Evolutionary conservation across 2,113 vertebrate genomes (phyloP).

Genomic region (Crotalus helleri): DNA sequence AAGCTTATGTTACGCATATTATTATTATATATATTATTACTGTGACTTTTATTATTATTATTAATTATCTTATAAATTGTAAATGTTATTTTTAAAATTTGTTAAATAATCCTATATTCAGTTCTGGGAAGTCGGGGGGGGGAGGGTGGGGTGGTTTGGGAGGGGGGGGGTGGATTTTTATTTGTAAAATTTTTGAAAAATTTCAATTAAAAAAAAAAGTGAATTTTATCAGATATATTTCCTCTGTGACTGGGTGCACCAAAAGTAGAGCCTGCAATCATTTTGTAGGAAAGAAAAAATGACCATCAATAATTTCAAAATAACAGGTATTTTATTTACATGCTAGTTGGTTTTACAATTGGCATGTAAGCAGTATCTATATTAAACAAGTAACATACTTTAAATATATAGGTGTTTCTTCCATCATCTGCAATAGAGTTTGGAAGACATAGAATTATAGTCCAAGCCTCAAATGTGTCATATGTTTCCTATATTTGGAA

Average conservation of each 20-base stretch:
- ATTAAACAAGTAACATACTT: background rate
- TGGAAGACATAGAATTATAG: background rate
- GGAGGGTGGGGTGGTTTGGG: too few relatives aligned
- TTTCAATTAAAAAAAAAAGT: too few relatives aligned
- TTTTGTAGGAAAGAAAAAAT: background rate
- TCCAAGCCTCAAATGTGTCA: background rate
- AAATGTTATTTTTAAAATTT: too few relatives aligned
- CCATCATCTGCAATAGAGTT: background rate
- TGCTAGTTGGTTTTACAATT: background rate
- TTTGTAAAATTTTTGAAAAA: too few relatives aligned
- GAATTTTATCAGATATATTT: background rate
- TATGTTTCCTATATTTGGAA: background rate
- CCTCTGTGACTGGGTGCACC: background rate
- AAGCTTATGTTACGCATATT: too few relatives aligned
- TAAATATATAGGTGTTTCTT: background rate
- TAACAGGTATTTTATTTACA: background rate
- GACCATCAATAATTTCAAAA: background rate
- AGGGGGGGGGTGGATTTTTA: too few relatives aligned
- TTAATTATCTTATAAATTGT: too few relatives aligned
- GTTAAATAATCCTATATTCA: too few relatives aligned
- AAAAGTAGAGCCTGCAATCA: background rate
- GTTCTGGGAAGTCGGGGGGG: too few relatives aligned
- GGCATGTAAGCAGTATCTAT: background rate
- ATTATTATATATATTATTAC: too few relatives aligned
- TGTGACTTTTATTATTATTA: too few relatives aligned